Evolutionary conservation across 2,888 invertebrate species (phyloP), one percentile per base, ranked within the genome.

Genomic region (Spisula solida): DNA sequence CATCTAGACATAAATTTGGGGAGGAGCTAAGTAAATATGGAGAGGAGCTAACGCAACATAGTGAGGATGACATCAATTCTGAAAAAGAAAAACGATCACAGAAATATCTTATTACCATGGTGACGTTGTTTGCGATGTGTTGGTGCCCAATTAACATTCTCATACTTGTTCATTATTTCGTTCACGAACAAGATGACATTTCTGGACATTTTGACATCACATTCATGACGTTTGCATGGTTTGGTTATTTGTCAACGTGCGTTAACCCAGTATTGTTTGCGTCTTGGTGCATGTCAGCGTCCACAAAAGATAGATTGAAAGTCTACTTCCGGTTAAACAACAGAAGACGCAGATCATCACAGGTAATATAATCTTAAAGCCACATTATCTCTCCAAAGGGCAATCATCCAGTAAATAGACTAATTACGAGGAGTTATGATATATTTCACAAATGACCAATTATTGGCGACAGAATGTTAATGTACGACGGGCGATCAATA

Each of bases 161-260:
- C 20, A 96, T 97, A 91, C 96, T 98, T 81, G 98, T 97, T 0
- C 97, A 97, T 82, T 97, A 98, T 93, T 97, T 97, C 70, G 97
- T 98, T 81, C 97, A 97, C 85, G 98, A 98, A 95, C n/a, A 20
- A 0, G 98, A 98, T 94, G 97, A 98, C 90, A 98, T 98, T 95
- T 97, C 97, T 81, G 97, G 97, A 60, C 97, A 98, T 94, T 97
- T 98, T 91, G 98, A 98, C 95, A 97, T 98, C 84, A 97, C 97
- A 0, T 98, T 97, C 95, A 97, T 97, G 81, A 97, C 97, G 95
- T 97, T 98, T 94, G 97, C 98, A 8, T 98, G 98, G 98, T 96
- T 98, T 86, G 98, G 97, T 0, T 98, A 98, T 94, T 94, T 98
- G 88, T 98, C 98, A 12, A 97, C 97, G 0, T 97, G 98, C 88